Conservation (phyloP, 1,140 invertebrate genomes). For the Pseudomyrmex flavicornis region DNA sequence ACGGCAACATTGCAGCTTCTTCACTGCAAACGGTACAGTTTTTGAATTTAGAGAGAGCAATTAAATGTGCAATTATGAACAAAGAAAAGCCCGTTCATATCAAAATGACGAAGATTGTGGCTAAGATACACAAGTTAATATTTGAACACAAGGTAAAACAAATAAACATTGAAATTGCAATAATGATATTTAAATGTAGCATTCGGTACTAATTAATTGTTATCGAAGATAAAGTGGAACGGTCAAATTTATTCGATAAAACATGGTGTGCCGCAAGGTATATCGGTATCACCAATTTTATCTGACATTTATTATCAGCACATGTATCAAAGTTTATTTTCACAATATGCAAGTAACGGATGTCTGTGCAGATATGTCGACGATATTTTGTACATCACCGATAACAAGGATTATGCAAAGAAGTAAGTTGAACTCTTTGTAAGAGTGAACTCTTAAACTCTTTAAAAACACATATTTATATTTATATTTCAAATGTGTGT, state of each 20-base stretch:
- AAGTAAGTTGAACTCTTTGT: constrained; percentile 27
- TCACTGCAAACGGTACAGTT: background rate
- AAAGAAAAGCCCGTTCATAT: background rate
- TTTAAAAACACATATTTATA: background rate
- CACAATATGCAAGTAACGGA: constrained; percentile 3
- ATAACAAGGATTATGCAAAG: constrained; percentile 8
- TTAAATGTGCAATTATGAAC: background rate
- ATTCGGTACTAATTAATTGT: constrained; percentile 19
- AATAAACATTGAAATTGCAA: background rate
- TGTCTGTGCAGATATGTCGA: constrained; percentile 33
- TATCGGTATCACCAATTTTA: constrained; percentile 12
- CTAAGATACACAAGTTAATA: constrained; percentile 32
- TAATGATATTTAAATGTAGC: background rate
- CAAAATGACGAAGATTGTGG: background rate
- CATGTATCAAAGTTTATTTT: background rate
- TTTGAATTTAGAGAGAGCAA: background rate
- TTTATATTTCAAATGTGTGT: background rate
- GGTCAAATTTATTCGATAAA: constrained; percentile 30
- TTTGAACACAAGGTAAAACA: constrained; percentile 44
- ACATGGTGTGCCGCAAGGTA: constrained; percentile 36
- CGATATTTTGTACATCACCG: constrained; percentile 27
- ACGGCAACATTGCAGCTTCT: too few relatives aligned
- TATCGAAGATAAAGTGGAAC: constrained; percentile 15
- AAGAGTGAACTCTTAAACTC: background rate
- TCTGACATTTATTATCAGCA: constrained; percentile 48